Conservation (phyloP, 2,113 vertebrate species). For the Hippocampus comes region DNA sequence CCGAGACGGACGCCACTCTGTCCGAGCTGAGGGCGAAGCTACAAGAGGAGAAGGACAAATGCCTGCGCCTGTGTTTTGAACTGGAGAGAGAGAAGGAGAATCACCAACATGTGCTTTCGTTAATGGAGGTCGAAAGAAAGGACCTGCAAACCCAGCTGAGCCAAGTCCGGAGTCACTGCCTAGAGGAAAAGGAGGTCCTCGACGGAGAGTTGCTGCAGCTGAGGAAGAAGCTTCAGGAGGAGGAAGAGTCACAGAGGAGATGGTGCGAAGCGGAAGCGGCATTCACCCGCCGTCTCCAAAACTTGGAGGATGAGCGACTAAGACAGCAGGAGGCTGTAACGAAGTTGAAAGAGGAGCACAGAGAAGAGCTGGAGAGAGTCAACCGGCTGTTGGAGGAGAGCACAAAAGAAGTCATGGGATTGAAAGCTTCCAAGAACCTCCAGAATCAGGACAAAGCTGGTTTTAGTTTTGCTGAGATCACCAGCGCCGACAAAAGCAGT, state of each 20-base stretch:
- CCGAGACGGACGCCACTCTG: conserved; percentile 38
- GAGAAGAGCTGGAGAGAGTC: conserved; percentile 45
- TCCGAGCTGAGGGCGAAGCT: conserved; percentile 63
- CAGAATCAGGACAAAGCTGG: conserved; percentile 43
- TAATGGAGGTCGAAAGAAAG: conserved; percentile 66
- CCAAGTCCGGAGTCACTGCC: conserved; percentile 60
- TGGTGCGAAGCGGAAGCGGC: conserved; percentile 49
- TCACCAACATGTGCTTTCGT: conserved; percentile 49
- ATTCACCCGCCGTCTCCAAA: conserved; percentile 50
- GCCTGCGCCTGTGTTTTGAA: conserved; percentile 41
- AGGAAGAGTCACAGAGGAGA: conserved; percentile 56
- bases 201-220: conserved; percentile 71
- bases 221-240: conserved; percentile 56
- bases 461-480: conserved; percentile 21
- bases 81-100: conserved; percentile 58
- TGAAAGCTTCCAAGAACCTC: conserved; percentile 51
- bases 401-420: conserved; percentile 37
- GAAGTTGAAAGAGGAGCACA: conserved; percentile 49
- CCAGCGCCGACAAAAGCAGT: conserved; percentile 11
- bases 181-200: conserved; percentile 72
- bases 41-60: conserved; percentile 54
- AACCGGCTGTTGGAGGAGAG: conserved; percentile 53
- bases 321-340: conserved; percentile 50
- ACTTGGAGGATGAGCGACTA: conserved; percentile 40
- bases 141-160: conserved; percentile 61